Percentiles rank a stretch among this genome's conserved stretches.
Conservation (phyloP, 2,113 vertebrate genomes). For the Xiphophorus hellerii region DNA sequence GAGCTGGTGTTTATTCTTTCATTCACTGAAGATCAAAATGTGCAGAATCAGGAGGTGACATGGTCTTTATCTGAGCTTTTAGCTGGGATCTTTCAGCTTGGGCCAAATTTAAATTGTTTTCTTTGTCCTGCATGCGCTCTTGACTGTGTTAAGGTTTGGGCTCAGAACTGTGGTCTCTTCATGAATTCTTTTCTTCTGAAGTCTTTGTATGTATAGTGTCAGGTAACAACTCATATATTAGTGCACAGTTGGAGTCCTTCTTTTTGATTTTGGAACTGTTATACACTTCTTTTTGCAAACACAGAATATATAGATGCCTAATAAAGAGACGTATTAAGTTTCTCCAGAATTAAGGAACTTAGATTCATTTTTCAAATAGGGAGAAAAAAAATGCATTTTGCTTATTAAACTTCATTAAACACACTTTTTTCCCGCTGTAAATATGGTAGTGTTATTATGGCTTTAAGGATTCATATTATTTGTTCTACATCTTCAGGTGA, state of each 20-base stretch:
- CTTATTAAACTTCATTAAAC: neutral
- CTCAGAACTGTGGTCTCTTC: conserved; percentile 47
- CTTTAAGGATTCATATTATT: conserved; percentile 20
- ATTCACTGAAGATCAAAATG: conserved; percentile 32
- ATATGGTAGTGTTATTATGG: neutral
- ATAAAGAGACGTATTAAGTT: conserved; percentile 11
- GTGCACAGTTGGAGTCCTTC: conserved; percentile 53
- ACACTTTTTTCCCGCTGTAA: neutral
- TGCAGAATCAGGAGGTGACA: conserved; percentile 60
- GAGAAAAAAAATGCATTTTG: too few relatives aligned
- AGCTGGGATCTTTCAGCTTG: conserved; percentile 39
- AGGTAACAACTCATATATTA: conserved; percentile 58
- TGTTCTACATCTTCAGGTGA: conserved; percentile 77
- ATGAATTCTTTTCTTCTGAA: conserved; percentile 65
- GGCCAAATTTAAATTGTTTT: conserved; percentile 36
- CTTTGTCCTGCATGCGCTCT: conserved; percentile 13
- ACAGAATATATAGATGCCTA: conserved; percentile 30
- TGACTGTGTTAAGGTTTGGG: conserved; percentile 38
- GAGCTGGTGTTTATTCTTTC: conserved; percentile 26
- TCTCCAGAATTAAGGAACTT: too few relatives aligned
- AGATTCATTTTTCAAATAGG: too few relatives aligned
- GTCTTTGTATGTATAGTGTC: conserved; percentile 74
- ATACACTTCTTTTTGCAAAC: conserved; percentile 5
- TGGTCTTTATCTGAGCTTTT: conserved; percentile 42
- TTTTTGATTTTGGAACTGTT: neutral